Evolutionary conservation across 2,888 invertebrate species (phyloP), one percentile per base, ranked within the genome.

Genomic region (Schrankia costaestrigalis): DNA sequence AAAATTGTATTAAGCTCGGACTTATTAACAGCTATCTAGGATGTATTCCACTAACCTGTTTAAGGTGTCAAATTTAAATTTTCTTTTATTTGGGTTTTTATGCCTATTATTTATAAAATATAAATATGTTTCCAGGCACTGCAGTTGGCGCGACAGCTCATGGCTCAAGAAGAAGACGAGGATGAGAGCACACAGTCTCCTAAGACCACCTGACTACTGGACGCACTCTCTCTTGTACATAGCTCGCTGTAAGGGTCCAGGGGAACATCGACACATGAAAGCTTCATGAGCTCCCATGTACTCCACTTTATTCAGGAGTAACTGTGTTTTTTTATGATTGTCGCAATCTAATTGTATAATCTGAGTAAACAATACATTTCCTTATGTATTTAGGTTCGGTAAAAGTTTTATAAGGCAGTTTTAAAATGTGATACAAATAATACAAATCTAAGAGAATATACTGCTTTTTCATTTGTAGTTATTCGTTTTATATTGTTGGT

Each of bases 111-210:
- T n/a, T n/a, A n/a, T 24, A 9, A 31, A 31, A 24, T 22, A 22
- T 6, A 23, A n/a, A 8, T 24, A 17, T 26, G 12, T 18, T 77
- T 79, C 6, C 94, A 97, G 80, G 98, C 97, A 0, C 93, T 98
- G 4, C 95, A 97, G 78, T 79, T 97, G 66, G 97, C 98, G 12
- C 91, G 97, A 57, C 95, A 97, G 78, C 89, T 98, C 50, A 91
- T 98, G 87, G 93, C 95, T 53, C 95, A 97, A 68, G 97, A 97
- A 37, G 94, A 95, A 14, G 96, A 95, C 1, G 95, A 95, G 0
- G 95, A 94, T 1, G 92, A 92, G 0, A 92, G 92, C 0, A 90
- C 9, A 23, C 10, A 25, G 13, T 12, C 17, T 10, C 2, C 12
- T 7, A 37, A 28, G 19, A 29, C 64, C 46, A 81, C 82, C 59